These are phyloP conservation scores for Petrocephalus zakoni DNA, from an alignment of 2,113 vertebrate genomes.

Conservation along the genomic window DNA sequence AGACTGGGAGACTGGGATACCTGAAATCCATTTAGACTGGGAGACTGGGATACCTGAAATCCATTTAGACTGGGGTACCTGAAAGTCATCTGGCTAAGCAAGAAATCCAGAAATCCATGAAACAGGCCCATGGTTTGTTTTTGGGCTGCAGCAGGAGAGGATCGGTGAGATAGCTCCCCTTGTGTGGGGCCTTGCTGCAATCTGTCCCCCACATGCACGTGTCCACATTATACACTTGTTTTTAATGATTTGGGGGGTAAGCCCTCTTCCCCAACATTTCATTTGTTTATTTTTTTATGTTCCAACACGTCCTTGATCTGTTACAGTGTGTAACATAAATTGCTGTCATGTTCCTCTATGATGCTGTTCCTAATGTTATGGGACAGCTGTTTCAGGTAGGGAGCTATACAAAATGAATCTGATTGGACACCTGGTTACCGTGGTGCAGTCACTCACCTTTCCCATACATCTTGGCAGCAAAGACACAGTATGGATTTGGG, in stretches of 20 bases:
- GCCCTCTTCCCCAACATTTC: background rate
- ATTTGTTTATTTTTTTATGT: background rate
- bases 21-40: background rate
- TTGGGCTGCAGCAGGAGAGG: background rate
- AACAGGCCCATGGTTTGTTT: background rate
- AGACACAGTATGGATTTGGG: background rate
- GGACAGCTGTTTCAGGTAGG: background rate
- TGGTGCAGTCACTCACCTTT: background rate
- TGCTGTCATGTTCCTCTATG: background rate
- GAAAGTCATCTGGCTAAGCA: background rate
- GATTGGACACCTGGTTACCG: background rate
- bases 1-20: background rate
- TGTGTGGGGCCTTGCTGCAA: background rate
- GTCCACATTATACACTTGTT: background rate
- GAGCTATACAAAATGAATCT: background rate
- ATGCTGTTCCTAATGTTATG: background rate
- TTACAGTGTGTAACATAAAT: background rate
- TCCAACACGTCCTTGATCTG: background rate
- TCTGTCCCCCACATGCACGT: background rate
- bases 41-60: background rate
- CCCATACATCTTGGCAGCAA: background rate
- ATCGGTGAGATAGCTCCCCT: background rate
- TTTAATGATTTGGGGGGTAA: background rate
- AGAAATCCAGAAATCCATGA: background rate
- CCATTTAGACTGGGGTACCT: background rate